A percentile compares a stretch with the other conserved stretches of the same genome.
These are phyloP conservation scores for Pristionchus pacificus DNA, from an alignment of 1,140 invertebrate genomes.

Conservation along the genomic window DNA sequence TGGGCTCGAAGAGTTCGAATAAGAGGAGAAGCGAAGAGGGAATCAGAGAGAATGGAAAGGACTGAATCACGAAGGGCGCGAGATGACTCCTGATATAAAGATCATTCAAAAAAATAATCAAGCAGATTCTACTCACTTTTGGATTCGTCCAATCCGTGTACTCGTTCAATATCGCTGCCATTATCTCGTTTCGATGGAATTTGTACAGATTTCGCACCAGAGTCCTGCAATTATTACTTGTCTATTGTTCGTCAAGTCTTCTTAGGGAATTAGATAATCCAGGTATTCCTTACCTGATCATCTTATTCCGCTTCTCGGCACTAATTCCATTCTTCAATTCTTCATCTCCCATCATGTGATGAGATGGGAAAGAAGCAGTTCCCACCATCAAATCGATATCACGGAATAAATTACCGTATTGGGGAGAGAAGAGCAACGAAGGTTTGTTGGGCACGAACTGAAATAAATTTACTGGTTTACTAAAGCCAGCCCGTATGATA, in stretches of 20 bases:
- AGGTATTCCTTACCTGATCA: slow-evolving; percentile 62
- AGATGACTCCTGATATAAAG: slow-evolving; percentile 66
- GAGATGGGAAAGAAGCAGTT: slow-evolving; percentile 82
- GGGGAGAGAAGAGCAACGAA: slow-evolving; percentile 52
- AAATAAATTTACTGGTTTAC: slow-evolving; percentile 21
- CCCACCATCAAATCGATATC: slow-evolving; percentile 80
- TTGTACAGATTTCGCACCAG: slow-evolving; percentile 74
- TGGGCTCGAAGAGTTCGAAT: slow-evolving; percentile 86
- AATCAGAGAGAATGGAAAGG: slow-evolving; percentile 85
- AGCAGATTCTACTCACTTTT: slow-evolving; percentile 37
- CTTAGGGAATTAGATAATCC: slow-evolving; percentile 78
- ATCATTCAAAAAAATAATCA: slow-evolving; percentile 10
- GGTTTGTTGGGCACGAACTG: slow-evolving; percentile 57
- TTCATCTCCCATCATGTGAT: slow-evolving; percentile 78
- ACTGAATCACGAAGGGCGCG: slow-evolving; percentile 84
- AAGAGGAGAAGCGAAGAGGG: slow-evolving; percentile 78
- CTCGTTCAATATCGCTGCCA: slow-evolving; percentile 91
- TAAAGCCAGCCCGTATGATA: not conserved
- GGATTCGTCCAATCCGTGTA: slow-evolving; percentile 94
- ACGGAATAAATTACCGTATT: slow-evolving; percentile 53
- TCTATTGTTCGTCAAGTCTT: too few species aligned
- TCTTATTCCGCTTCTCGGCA: slow-evolving; percentile 73
- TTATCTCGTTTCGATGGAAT: slow-evolving; percentile 88
- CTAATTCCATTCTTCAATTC: slow-evolving; percentile 83
- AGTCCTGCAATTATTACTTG: slow-evolving; percentile 67